These are phyloP conservation scores for Aegithalos caudatus DNA, from an alignment of 2,113 vertebrate species.

Conservation along the genomic window DNA sequence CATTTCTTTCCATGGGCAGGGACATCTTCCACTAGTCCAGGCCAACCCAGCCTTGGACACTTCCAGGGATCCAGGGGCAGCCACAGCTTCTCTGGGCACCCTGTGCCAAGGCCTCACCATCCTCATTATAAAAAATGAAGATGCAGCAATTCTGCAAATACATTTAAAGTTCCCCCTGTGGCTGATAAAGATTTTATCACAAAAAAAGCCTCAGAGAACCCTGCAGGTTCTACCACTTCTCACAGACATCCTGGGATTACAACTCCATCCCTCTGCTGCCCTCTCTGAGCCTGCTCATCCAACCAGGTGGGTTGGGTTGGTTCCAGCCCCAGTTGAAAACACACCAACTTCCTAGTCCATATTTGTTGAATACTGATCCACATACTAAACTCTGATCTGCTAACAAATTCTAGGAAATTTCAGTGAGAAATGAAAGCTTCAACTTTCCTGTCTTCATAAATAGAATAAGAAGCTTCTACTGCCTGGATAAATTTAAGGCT, in stretches of 20 bases:
- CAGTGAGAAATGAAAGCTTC: background rate
- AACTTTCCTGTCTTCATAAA: background rate
- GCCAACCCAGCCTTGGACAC: fast-evolving
- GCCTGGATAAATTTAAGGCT: background rate
- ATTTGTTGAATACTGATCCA: background rate
- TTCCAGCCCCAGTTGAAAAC: background rate
- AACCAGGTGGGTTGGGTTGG: background rate
- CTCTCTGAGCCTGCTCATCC: background rate
- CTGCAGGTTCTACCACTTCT: background rate
- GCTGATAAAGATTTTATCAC: background rate
- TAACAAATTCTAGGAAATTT: background rate
- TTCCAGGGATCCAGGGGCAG: background rate
- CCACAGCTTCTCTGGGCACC: background rate
- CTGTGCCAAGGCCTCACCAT: fast-evolving
- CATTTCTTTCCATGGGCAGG: background rate
- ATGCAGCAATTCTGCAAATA: background rate
- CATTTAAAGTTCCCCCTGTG: fast-evolving
- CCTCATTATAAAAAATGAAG: background rate
- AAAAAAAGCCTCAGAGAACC: background rate
- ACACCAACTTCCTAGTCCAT: background rate
- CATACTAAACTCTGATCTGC: fast-evolving
- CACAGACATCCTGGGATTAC: background rate
- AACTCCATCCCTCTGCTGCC: no score
- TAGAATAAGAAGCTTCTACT: background rate
- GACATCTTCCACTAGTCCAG: background rate